phyloP scores from a whole-genome alignment of 2,888 invertebrate genomes.

The Saturnia japonica region DNA sequence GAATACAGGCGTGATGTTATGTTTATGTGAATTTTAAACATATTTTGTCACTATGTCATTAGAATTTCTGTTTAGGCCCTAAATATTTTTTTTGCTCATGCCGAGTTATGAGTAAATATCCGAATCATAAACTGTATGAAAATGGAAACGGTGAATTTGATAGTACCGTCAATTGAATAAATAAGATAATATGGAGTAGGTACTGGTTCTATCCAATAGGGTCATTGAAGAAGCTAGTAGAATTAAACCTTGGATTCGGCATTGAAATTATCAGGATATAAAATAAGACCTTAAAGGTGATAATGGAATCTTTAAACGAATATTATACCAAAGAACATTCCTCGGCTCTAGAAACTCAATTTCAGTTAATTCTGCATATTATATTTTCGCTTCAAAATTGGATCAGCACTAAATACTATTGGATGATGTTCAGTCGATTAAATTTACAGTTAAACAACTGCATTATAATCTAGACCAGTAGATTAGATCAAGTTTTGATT shows the following conservation, averaged over 20 bases:
- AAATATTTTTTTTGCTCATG: no score
- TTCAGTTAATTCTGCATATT: neutral
- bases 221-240: neutral
- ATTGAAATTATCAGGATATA: neutral
- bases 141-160: neutral
- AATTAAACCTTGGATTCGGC: neutral
- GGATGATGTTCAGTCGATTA: neutral
- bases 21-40: no score
- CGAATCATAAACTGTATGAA: no score
- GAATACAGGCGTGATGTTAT: no score
- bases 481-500: constrained; percentile 15
- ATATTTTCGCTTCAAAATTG: neutral
- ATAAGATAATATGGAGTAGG: neutral
- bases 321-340: neutral
- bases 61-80: no score
- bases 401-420: neutral
- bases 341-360: neutral
- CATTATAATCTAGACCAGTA: neutral
- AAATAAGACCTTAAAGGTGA: neutral
- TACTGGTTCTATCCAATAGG: neutral
- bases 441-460: neutral
- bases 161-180: neutral
- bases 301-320: neutral
- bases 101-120: no score
- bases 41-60: no score